phyloP scores from a whole-genome alignment of 2,888 invertebrate genomes.

The Idaea straminata region DNA sequence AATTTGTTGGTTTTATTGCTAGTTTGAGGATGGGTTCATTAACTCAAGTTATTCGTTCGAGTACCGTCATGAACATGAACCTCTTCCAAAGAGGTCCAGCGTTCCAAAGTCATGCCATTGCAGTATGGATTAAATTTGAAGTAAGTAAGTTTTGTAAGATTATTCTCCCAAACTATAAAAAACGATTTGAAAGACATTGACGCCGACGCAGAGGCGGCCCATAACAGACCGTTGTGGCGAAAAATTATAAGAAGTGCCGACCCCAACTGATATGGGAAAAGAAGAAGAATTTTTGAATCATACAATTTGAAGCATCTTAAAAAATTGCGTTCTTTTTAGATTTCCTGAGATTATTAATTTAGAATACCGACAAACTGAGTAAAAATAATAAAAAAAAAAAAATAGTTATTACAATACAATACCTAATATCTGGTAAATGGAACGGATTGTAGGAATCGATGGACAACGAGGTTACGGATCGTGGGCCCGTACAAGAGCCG shows the following conservation, averaged over 20 bases:
- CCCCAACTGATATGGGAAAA: too few species aligned
- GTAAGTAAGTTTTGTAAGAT: too few species aligned
- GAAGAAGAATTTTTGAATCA: too few species aligned
- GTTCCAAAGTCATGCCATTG: neutral
- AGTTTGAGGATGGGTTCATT: neutral
- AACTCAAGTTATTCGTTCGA: neutral
- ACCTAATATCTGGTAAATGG: constrained; percentile 34
- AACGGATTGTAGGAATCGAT: constrained; percentile 60
- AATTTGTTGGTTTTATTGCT: neutral
- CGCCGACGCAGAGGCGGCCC: too few species aligned
- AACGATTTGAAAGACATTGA: too few species aligned
- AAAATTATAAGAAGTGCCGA: too few species aligned
- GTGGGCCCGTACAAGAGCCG: constrained; percentile 47
- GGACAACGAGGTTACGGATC: constrained; percentile 61
- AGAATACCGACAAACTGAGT: neutral
- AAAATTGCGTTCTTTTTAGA: too few species aligned
- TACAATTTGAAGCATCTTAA: too few species aligned
- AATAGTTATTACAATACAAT: constrained; percentile 6
- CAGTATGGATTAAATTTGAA: too few species aligned
- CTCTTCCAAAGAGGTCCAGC: neutral
- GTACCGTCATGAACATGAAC: neutral
- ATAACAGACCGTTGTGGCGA: too few species aligned
- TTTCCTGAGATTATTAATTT: too few species aligned
- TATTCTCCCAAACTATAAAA: too few species aligned
- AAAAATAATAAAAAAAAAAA: neutral